Evolutionary conservation across 37 sponge, comb jelly and placozoan species (phyloP), one percentile per base, ranked within the genome.

Genomic region (Cladorhizidae sp.): DNA sequence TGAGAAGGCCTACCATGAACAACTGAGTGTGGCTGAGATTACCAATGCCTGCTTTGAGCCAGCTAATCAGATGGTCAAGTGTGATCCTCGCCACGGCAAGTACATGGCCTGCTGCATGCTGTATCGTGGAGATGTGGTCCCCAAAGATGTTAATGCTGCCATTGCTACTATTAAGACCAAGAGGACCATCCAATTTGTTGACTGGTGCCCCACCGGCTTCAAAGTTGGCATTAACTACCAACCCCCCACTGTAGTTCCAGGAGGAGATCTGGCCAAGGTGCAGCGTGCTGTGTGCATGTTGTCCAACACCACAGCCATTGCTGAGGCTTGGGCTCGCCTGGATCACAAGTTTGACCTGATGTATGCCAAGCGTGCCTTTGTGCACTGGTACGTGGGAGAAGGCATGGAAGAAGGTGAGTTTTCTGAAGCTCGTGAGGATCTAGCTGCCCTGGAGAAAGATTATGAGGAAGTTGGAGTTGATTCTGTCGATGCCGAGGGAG

Each of bases 161-260:
- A 96, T 96, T 71, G 97, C 94, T 70, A 96, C 91, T 68, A 93
- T 96, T 91, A 96, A 96, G 97, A 93, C 94, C 72, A 93, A 93
- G 77, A 86, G 97, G 40, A 93, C 94, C 83, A 95, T 95, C 82
- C 96, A 92, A 78, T 95, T 95, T 86, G 94, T 94, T 15, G 97
- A 97, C 91, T 97, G 97, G 97, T 97, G 97, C 76, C 97, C 97
- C 62, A 97, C 97, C 67, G 97, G 97, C 26, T 97, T 97, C 95
- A 97, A 97, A 76, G 97, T 97, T n/a, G 97, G 97, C 77, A 97
- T 97, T 93, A 97, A 97, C 77, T 93, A 96, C 85, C 94, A 96
- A 80, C 94, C 97, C 2, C 97, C 97, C 39, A 93, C 97, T 64
- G 94, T 90, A 6, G 97, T 96, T 8, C 97, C 97, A 8, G 97